Evolutionary conservation across 2,113 vertebrate species (phyloP).

Genomic region (Saguinus midas): DNA sequence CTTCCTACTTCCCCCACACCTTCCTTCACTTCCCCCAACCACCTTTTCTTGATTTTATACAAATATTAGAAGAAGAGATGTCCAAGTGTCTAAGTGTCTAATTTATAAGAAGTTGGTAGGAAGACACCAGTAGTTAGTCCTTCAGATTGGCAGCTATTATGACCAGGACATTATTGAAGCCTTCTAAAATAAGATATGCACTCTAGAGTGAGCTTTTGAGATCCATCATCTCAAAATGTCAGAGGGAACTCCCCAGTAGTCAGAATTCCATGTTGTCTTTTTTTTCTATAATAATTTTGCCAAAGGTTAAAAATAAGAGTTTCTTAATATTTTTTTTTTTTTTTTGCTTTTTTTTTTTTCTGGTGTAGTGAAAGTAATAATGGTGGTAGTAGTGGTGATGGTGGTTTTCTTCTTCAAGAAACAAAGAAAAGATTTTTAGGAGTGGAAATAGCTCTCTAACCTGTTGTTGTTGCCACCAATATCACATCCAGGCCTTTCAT

Average conservation of each 20-base stretch:
- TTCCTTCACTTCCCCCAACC: too few relatives aligned
- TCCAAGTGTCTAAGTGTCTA: background rate
- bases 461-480: background rate
- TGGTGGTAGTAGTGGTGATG: background rate
- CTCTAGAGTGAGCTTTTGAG: background rate
- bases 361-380: background rate
- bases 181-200: background rate
- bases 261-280: background rate
- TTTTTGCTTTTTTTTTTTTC: rapidly evolving
- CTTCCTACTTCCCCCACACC: too few relatives aligned
- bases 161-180: background rate
- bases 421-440: background rate
- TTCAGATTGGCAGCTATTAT: background rate
- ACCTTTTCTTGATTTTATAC: background rate
- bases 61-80: background rate
- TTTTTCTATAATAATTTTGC: background rate
- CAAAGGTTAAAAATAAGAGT: background rate
- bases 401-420: background rate
- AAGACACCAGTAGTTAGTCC: background rate
- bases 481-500: background rate
- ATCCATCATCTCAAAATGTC: background rate
- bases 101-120: background rate
- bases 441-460: background rate
- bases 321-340: background rate
- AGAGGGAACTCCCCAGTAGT: rapidly evolving